These are phyloP conservation scores for Urocitellus parryii DNA, from an alignment of 2,113 vertebrate species.

Conservation along the genomic window DNA sequence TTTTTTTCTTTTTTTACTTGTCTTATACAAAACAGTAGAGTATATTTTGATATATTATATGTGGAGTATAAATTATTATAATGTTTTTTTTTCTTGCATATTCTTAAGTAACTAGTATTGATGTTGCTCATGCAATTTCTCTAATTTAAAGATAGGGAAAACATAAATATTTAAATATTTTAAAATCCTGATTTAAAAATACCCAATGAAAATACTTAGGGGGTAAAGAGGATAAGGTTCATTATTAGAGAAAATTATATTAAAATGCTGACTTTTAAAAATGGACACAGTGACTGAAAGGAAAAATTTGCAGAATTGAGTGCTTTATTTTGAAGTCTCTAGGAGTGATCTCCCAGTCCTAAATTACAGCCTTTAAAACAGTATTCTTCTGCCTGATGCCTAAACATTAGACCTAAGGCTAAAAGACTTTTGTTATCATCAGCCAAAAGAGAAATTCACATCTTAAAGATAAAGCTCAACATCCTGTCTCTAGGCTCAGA, in stretches of 20 bases:
- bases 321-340: not conserved
- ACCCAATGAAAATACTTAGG: not conserved
- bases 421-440: not conserved
- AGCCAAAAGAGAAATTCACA: not conserved
- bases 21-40: too few species aligned
- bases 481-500: not conserved
- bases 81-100: not conserved
- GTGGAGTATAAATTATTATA: not conserved
- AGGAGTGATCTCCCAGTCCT: not conserved
- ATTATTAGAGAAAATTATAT: not conserved
- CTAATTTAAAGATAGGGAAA: not conserved
- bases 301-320: conserved; percentile 12
- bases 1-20: too few species aligned
- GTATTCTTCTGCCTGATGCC: not conserved
- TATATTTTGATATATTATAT: too few species aligned
- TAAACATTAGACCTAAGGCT: conserved; percentile 28
- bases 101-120: not conserved
- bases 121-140: not conserved
- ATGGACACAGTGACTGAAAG: not conserved
- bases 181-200: conserved; percentile 43
- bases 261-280: not conserved
- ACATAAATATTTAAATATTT: not conserved
- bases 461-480: not conserved
- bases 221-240: not conserved
- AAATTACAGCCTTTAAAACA: not conserved